These are phyloP conservation scores for Polylopha cassiicola DNA, from an alignment of 2,888 invertebrate species.

Conservation along the genomic window DNA sequence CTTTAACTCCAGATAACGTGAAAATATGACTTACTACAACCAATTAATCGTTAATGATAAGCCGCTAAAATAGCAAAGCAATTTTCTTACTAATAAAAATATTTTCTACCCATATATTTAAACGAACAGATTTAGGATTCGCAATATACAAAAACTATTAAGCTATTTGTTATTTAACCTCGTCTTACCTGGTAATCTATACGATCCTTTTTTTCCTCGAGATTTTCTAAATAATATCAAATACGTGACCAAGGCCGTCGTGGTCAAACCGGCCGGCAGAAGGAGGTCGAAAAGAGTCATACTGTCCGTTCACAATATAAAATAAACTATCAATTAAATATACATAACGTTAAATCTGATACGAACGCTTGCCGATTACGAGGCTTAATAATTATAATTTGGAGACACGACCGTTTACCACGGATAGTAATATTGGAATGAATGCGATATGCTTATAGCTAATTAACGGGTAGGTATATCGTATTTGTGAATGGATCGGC, in stretches of 20 bases:
- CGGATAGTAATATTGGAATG: slow-evolving; percentile 7
- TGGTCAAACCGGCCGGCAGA: slow-evolving; percentile 52
- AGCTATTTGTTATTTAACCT: too few relatives aligned
- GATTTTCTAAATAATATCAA: slow-evolving; percentile 50
- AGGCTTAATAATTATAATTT: too few relatives aligned
- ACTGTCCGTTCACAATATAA: slow-evolving; percentile 16
- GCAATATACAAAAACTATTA: too few relatives aligned
- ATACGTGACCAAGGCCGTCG: slow-evolving; percentile 50
- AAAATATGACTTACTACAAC: background rate
- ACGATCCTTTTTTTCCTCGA: slow-evolving; percentile 36
- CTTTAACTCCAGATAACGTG: slow-evolving; percentile 3
- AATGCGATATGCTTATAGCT: slow-evolving; percentile 1
- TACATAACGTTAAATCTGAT: too few relatives aligned
- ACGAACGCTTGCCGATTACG: too few relatives aligned
- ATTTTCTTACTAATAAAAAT: too few relatives aligned
- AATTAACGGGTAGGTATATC: slow-evolving; percentile 2
- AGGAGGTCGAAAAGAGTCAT: slow-evolving; percentile 60
- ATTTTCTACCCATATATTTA: too few relatives aligned
- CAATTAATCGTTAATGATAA: slow-evolving; percentile 2
- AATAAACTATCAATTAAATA: background rate
- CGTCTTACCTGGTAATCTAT: slow-evolving; percentile 53
- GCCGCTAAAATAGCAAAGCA: too few relatives aligned
- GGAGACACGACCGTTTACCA: too few relatives aligned
- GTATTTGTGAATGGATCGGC: slow-evolving; percentile 2
- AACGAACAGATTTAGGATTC: too few relatives aligned